phyloP scores from a whole-genome alignment of 2,888 invertebrate genomes.

The Cephus spinipes region DNA sequence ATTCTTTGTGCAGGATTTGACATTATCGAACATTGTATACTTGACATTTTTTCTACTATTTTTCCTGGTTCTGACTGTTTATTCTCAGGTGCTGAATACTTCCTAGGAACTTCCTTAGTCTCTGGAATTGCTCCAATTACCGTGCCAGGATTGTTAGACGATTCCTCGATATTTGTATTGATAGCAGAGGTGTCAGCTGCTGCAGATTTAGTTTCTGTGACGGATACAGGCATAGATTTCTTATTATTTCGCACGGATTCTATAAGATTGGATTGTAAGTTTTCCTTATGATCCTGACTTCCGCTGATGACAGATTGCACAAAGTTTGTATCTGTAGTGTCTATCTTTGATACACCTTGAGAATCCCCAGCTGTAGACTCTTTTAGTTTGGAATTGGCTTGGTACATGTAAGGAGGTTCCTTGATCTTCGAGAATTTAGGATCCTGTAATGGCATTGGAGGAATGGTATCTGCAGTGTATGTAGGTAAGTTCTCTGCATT shows the following conservation, averaged over 20 bases:
- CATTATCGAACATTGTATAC: conserved; percentile 41
- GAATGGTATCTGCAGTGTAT: background rate
- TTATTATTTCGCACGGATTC: too few relatives aligned
- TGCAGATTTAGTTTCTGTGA: background rate
- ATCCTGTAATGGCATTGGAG: conserved; percentile 4
- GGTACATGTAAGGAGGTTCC: background rate
- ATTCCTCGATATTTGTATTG: too few relatives aligned
- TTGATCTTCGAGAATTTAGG: background rate
- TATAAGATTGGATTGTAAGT: background rate
- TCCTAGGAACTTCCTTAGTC: background rate
- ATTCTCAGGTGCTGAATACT: conserved; percentile 10
- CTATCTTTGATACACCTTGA: too few relatives aligned
- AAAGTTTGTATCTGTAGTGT: too few relatives aligned
- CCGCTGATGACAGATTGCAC: background rate
- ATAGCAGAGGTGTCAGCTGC: background rate
- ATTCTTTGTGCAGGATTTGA: conserved; percentile 32
- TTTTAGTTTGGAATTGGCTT: too few relatives aligned
- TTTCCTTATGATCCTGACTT: background rate
- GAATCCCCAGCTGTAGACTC: too few relatives aligned
- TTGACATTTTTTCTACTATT: conserved; percentile 23
- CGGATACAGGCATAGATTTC: too few relatives aligned
- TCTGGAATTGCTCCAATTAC: too few relatives aligned
- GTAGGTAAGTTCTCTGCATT: background rate
- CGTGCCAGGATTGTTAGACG: too few relatives aligned
- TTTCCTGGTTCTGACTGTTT: conserved; percentile 20